A percentile compares a stretch with the other conserved stretches of the same genome.
Conservation (phyloP, 2,888 invertebrate genomes). For the Tyria jacobaeae region DNA sequence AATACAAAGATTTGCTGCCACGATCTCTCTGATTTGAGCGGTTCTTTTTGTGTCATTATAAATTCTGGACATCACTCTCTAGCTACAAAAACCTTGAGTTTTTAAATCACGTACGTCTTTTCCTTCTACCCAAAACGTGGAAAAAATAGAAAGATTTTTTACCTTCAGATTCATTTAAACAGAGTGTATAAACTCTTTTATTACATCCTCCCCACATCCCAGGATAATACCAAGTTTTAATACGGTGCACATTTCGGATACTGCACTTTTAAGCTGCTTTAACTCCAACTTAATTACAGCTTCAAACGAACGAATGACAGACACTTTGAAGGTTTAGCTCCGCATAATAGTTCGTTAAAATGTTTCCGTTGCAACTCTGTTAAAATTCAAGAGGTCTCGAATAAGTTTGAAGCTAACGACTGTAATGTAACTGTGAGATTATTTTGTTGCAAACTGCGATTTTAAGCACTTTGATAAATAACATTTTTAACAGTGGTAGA, state of each 20-base stretch:
- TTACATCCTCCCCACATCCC: not conserved
- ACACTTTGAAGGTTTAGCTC: constrained; percentile 38
- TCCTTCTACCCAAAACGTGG: not conserved
- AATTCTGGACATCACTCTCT: no score
- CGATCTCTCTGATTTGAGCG: no score
- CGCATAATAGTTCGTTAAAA: constrained; percentile 40
- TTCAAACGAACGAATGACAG: constrained; percentile 32
- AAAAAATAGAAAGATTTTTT: not conserved
- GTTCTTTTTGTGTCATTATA: no score
- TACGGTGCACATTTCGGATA: constrained; percentile 9
- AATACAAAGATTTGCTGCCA: no score
- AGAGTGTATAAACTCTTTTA: not conserved
- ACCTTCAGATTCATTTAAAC: not conserved
- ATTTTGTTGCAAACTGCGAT: constrained; percentile 2
- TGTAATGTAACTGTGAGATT: constrained; percentile 2
- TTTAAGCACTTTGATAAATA: no score
- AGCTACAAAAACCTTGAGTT: no score
- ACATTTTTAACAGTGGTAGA: no score
- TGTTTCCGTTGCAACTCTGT: constrained; percentile 37
- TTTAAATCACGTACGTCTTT: no score
- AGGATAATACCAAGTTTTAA: constrained; percentile 10
- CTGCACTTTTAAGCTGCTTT: constrained; percentile 23
- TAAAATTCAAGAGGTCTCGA: constrained; percentile 36
- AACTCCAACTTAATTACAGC: constrained; percentile 39
- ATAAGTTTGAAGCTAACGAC: constrained; percentile 23